These are phyloP conservation scores for Aphelinus atriplicis DNA, from an alignment of 1,140 invertebrate genomes.

Conservation along the genomic window DNA sequence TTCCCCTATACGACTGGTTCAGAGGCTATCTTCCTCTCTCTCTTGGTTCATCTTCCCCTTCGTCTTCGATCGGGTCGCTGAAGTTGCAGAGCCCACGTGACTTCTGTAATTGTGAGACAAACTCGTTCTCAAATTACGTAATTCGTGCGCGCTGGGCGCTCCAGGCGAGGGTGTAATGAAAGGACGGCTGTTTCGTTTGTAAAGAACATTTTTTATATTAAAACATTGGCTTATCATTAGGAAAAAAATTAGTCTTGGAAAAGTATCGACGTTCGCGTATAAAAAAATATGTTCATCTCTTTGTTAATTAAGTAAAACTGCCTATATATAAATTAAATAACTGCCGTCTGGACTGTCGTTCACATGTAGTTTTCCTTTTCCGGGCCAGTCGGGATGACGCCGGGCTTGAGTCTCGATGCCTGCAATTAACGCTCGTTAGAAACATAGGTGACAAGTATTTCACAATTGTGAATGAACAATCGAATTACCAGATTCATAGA, in stretches of 20 bases:
- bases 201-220: neutral
- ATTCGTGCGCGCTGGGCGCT: too few relatives aligned
- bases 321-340: neutral
- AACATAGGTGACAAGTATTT: too few relatives aligned
- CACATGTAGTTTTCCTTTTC: constrained; percentile 36
- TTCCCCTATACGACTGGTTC: too few relatives aligned
- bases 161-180: too few relatives aligned
- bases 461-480: neutral
- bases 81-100: too few relatives aligned
- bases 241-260: constrained; percentile 6
- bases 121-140: too few relatives aligned
- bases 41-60: too few relatives aligned
- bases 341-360: neutral
- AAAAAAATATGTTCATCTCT: constrained; percentile 18
- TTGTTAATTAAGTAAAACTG: neutral
- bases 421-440: neutral
- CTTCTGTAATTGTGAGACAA: too few relatives aligned
- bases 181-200: too few relatives aligned
- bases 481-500: constrained; percentile 3
- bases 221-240: neutral
- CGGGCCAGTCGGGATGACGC: neutral
- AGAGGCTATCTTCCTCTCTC: too few relatives aligned
- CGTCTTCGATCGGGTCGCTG: too few relatives aligned
- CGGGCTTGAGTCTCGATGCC: constrained; percentile 21
- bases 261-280: neutral